Conservation (phyloP, 2,888 invertebrate species). For the Platypus cylindrus region DNA sequence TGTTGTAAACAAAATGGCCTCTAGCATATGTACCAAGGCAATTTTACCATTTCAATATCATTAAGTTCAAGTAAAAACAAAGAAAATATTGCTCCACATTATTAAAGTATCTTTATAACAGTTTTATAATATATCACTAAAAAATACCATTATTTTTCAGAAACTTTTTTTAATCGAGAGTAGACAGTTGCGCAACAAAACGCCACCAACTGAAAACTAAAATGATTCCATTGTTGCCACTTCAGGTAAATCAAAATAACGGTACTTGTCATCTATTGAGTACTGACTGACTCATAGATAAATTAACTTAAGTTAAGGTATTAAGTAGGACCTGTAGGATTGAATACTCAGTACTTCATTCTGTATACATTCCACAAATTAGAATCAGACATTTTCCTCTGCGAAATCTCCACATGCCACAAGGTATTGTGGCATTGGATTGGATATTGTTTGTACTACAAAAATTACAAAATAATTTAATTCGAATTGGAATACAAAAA, state of each 20-base stretch:
- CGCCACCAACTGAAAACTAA: constrained; percentile 16
- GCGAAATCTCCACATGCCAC: too few relatives aligned
- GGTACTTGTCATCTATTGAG: constrained; percentile 6
- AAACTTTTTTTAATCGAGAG: constrained; percentile 18
- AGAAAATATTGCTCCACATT: constrained; percentile 15
- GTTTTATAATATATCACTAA: constrained; percentile 9
- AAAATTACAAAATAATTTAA: too few relatives aligned
- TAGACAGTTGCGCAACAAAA: constrained; percentile 32
- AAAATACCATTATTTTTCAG: constrained; percentile 4
- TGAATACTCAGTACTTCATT: too few relatives aligned
- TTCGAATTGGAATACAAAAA: too few relatives aligned
- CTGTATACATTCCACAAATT: too few relatives aligned
- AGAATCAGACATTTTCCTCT: too few relatives aligned
- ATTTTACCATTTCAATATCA: constrained; percentile 8
- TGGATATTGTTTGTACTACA: too few relatives aligned
- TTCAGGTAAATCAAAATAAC: constrained; percentile 3
- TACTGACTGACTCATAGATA: too few relatives aligned
- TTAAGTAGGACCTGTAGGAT: too few relatives aligned
- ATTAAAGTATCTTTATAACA: constrained; percentile 12
- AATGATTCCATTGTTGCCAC: constrained; percentile 9
- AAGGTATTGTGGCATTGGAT: too few relatives aligned
- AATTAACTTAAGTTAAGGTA: too few relatives aligned
- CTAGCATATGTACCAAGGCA: constrained; percentile 22
- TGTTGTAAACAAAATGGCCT: constrained; percentile 34
- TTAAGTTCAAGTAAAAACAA: constrained; percentile 1